Evolutionary conservation across 2,797 vertebrate genomes (phyloP), one percentile per base, ranked within the genome.

Genomic region (Acanthopagrus latus): DNA sequence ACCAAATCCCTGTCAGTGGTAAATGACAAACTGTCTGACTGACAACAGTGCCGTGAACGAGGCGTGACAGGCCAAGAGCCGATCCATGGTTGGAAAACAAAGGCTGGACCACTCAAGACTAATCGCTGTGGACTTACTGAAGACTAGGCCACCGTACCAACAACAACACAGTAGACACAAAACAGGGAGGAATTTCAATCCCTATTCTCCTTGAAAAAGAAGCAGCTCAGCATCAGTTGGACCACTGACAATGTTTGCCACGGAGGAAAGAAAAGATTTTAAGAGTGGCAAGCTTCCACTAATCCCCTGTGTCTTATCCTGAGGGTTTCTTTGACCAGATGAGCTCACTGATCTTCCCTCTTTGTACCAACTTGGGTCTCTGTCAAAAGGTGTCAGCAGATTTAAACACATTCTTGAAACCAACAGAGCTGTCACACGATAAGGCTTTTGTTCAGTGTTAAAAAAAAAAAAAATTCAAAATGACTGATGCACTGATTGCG

Each of bases 211-310:
- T 41, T 68, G 17, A 55, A 29, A 82, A 60, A 70, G 62, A 58
- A 51, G 33, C 52, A 50, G 74, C 82, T 85, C 48, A 60, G 73
- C 56, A 71, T 64, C 11, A 33, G 60, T 78, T 81, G 75, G 83
- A 87, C 64, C 44, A 2, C 76, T 54, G 71, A 88, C 86, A 81
- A 84, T 62, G 64, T 78, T 80, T 82, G 71, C 77, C 25, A 27
- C 48, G 27, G 23, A 68, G 69, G 47, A 85, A 80, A 88, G 71
- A 81, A 80, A 76, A 80, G 75, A 72, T 75, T 83, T 80, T 47
- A 83, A 82, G 62, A 81, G 74, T 77, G 86, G 78, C 83, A 76
- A 83, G 78, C 79, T 70, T 86, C 84, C 78, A 84, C 86, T 92
- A 90, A 92, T 90, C 86, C 78, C 63, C 69, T 8, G 57, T 44